These are phyloP conservation scores for Laterallus jamaicensis DNA, from an alignment of 2,113 vertebrate species.

Conservation along the genomic window DNA sequence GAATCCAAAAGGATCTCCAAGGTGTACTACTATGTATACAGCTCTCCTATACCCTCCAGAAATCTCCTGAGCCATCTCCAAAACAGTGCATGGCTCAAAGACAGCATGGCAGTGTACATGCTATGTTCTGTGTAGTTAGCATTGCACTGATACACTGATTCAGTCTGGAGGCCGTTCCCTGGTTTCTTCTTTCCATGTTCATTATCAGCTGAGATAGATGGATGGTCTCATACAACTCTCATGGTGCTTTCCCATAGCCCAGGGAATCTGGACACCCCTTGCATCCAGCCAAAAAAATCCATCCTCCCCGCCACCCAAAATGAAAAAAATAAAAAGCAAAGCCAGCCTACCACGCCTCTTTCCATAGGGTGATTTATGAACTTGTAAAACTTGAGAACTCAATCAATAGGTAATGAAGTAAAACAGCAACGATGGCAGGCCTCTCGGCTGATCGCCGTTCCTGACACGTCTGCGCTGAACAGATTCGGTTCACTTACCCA, in stretches of 20 bases:
- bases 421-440: slow-evolving; percentile 28
- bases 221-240: not conserved
- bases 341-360: not conserved
- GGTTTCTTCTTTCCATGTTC: not conserved
- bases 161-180: not conserved
- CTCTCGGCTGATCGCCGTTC: not conserved
- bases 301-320: not conserved
- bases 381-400: slow-evolving; percentile 50
- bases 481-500: slow-evolving; percentile 17
- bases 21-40: not conserved
- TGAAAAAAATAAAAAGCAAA: not conserved
- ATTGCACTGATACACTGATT: not conserved
- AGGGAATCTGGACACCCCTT: not conserved
- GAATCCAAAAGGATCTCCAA: not conserved
- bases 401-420: slow-evolving; percentile 66
- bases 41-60: not conserved
- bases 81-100: not conserved
- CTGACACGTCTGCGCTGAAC: not conserved
- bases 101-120: not conserved
- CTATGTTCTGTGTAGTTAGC: not conserved
- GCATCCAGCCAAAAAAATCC: not conserved
- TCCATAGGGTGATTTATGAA: slow-evolving; percentile 55
- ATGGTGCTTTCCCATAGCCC: not conserved
- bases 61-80: not conserved
- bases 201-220: not conserved